A percentile compares a stretch with the other conserved stretches of the same genome.
These are phyloP conservation scores for Trichopoda pennipes DNA, from an alignment of 2,888 invertebrate genomes.

Conservation along the genomic window DNA sequence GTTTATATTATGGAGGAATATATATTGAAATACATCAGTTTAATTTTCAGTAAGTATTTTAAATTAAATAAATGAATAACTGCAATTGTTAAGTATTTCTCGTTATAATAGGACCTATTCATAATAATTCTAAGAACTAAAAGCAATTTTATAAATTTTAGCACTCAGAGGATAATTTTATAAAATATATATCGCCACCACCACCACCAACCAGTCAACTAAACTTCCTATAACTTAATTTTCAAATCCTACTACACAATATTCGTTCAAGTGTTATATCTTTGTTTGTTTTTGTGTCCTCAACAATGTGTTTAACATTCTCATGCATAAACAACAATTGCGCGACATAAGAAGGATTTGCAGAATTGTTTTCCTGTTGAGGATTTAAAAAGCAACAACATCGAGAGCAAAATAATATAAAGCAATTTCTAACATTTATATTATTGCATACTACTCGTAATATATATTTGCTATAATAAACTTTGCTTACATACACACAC, in stretches of 20 bases:
- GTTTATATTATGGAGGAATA: no score
- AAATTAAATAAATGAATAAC: no score
- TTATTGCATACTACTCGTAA: conserved; percentile 27
- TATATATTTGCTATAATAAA: conserved; percentile 55
- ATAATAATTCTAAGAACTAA: neutral
- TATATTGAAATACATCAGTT: no score
- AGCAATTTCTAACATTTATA: conserved; percentile 56
- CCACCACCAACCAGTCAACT: conserved; percentile 14
- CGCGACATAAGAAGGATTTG: conserved; percentile 55
- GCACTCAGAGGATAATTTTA: neutral
- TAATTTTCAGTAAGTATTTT: no score
- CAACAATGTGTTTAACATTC: conserved; percentile 53
- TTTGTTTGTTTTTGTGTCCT: conserved; percentile 21
- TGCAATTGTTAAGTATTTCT: no score
- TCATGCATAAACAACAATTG: conserved; percentile 51
- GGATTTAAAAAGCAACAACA: conserved; percentile 21
- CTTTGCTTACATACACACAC: neutral
- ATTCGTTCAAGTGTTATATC: conserved; percentile 39
- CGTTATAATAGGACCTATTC: neutral
- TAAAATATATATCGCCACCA: neutral
- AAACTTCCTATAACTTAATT: conserved; percentile 41
- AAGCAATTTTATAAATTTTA: neutral
- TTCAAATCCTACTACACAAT: conserved; percentile 32
- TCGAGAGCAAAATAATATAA: conserved; percentile 9
- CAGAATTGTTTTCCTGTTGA: conserved; percentile 54